Conservation (phyloP, 2,888 invertebrate genomes). For the Amitus sp. region DNA sequence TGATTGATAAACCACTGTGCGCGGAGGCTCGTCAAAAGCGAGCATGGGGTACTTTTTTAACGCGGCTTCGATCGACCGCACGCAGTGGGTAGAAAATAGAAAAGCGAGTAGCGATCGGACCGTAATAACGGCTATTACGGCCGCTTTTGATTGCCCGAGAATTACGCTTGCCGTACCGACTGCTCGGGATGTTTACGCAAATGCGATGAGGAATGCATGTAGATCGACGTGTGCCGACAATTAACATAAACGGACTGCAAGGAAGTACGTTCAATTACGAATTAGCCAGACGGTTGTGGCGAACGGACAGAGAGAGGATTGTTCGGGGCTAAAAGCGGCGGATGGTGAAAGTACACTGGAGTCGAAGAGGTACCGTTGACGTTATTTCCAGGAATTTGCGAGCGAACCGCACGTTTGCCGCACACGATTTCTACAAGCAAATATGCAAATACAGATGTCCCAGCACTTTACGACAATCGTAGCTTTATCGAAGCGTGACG, state of each 20-base stretch:
- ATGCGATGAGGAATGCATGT: slow-evolving; percentile 21
- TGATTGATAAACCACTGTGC: not conserved
- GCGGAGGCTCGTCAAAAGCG: not conserved
- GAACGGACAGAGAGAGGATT: not conserved
- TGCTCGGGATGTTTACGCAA: slow-evolving; percentile 42
- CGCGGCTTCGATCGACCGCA: not conserved
- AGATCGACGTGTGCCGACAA: slow-evolving; percentile 13
- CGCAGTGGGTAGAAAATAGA: slow-evolving; percentile 2
- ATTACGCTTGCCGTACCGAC: slow-evolving; percentile 12
- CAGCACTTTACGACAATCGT: not conserved
- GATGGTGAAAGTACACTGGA: not conserved
- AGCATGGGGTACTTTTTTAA: not conserved
- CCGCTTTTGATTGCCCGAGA: slow-evolving; percentile 38
- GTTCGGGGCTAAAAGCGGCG: not conserved
- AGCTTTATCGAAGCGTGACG: not conserved
- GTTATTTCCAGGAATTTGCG: not conserved
- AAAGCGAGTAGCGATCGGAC: slow-evolving; percentile 36
- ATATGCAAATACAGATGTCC: not conserved
- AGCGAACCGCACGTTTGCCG: too few species aligned
- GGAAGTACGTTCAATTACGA: slow-evolving; percentile 12
- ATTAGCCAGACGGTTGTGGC: not conserved
- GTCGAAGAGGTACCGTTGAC: not conserved
- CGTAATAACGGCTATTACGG: slow-evolving; percentile 48
- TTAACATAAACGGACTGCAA: slow-evolving; percentile 10
- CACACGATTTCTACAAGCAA: not conserved